phyloP scores from a whole-genome alignment of 2,797 vertebrate genomes.

The Cynopterus sphinx region DNA sequence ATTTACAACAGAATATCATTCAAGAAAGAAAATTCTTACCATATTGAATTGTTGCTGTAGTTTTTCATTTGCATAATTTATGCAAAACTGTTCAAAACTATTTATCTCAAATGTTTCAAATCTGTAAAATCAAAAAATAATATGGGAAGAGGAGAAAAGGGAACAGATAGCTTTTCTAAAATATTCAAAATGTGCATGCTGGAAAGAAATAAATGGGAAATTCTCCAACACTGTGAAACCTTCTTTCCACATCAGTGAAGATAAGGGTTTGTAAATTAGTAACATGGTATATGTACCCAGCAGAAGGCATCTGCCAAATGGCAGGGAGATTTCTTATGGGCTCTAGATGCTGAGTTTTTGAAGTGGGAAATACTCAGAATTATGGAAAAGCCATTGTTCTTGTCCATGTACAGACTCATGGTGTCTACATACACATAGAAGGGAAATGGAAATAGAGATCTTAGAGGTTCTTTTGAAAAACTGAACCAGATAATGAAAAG shows the following conservation, averaged over 20 bases:
- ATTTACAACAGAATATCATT: slow-evolving; percentile 69
- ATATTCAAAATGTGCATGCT: slow-evolving; percentile 13
- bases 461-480: neutral
- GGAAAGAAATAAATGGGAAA: slow-evolving; percentile 44
- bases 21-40: slow-evolving; percentile 89
- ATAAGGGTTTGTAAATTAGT: neutral
- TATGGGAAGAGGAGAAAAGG: neutral
- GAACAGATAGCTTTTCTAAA: slow-evolving; percentile 18
- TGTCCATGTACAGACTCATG: neutral
- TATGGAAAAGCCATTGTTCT: neutral
- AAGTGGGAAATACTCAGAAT: neutral
- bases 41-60: slow-evolving; percentile 99
- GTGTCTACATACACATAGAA: neutral
- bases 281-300: neutral
- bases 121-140: slow-evolving; percentile 84
- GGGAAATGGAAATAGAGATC: neutral
- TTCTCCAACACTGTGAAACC: neutral
- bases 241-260: neutral
- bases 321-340: neutral
- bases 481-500: neutral
- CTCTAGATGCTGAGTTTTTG: neutral
- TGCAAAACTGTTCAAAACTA: slow-evolving; percentile 99
- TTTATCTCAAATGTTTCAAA: slow-evolving; percentile 99
- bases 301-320: neutral
- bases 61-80: slow-evolving; percentile 99